Evolutionary conservation across 2,888 invertebrate genomes (phyloP), one percentile per base, ranked within the genome.

Genomic region (Thecophora atra): DNA sequence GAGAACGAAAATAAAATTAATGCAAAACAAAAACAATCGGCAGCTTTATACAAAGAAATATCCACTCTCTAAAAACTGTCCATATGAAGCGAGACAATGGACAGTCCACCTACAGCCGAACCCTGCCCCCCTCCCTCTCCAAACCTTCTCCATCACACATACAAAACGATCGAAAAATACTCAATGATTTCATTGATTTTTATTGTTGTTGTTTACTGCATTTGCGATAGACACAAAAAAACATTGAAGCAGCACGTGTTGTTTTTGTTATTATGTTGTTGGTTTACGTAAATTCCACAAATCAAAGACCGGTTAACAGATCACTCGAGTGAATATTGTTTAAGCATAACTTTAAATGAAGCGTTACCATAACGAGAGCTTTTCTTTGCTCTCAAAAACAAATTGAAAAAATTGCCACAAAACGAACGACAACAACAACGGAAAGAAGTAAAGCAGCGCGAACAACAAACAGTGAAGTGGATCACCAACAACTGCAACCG

Each of bases 181-280:
- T 54, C 54, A 6, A 54, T 24, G 54, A 24, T 54, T 54, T 24
- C 21, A 54, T 54, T 54, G 54, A 54, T 54, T 54, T 54, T 52
- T 52, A 52, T 52, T 17, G 52, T 19, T 19, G 52, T 6, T 19
- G 52, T 19, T 52, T 11, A 52, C 54, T 11, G 19, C n/a, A n/a
- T 21, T 11, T 54, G 54, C 19, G 15, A 19, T n/a, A 21, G 19
- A 54, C 54, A 19, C 19, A 54, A 54, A 54, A 11, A 24, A 21
- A 21, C 54, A 54, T 19, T 54, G 17, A 54, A 24, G 19, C 21
- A 54, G 54, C 54, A 54, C 21, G 19, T 37, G 37, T 37, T 37
- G 37, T 37, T 37, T 6, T 37, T 37, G 37, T 37, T 8, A 1
- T 37, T 11, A 37, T 1, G 15, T 11, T 24, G 58, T 24, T 5